Evolutionary conservation across 2,797 vertebrate species (phyloP), one percentile per base, ranked within the genome.

Genomic region (Chelon auratus): DNA sequence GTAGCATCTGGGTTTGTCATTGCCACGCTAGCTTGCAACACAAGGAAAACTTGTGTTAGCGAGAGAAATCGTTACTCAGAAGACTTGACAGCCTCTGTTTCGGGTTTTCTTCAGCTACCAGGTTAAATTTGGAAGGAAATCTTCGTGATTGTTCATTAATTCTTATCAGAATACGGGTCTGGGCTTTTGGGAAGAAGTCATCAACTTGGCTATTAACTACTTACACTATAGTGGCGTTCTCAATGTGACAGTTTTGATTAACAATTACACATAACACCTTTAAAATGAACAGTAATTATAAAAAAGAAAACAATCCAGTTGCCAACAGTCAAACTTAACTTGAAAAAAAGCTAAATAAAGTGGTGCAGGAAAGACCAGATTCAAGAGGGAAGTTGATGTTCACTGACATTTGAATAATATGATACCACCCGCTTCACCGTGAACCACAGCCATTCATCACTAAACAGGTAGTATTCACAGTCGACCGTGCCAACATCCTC

Each of bases 261-360:
- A 52, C 71, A 65, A 57, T 65, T 74, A 78, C 80, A 80, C 67
- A 79, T 53, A 70, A 30, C 81, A 64, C 67, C 77, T 86, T 86
- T 77, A 68, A 86, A 81, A 68, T 30, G 0, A 62, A 78, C 42
- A 65, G 43, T 15, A 77, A 70, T 47, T 75, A 65, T 52, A 42
- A 74, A 81, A 71, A 79, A 80, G 22, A 51, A 80, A 83, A 80
- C 59, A 83, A 87, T 89, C 81, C 70, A 82, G 75, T 86, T 89
- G 83, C 71, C 78, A 84, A 84, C 75, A 85, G 78, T 83, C 69
- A 78, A 74, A 77, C 56, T 72, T 13, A 73, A 83, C 45, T 53
- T 62, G 20, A 45, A 69, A 79, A 66, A 86, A 26, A 62, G 12
- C 51, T 39, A 70, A 86, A 68, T 68, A 76, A 82, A 83, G 74